Conservation (phyloP, 2,113 vertebrate genomes). For the Corythornis cristatus region DNA sequence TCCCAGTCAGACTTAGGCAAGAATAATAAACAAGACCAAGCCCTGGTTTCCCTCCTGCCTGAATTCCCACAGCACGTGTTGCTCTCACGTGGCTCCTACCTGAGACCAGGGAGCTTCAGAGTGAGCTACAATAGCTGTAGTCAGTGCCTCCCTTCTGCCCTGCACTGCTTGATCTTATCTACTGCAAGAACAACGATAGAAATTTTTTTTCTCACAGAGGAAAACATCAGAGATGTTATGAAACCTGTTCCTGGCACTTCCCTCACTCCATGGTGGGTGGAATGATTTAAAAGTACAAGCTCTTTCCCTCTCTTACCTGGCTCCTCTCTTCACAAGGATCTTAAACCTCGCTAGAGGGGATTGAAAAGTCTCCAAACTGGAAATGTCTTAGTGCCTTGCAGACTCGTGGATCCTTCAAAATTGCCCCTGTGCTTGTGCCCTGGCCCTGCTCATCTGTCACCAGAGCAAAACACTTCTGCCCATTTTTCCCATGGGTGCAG, state of each 20-base stretch:
- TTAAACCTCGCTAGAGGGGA: background rate
- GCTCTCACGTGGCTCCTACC: background rate
- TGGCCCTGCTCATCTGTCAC: background rate
- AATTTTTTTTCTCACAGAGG: background rate
- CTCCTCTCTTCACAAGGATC: background rate
- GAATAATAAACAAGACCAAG: slow-evolving; percentile 39
- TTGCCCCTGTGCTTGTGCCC: background rate
- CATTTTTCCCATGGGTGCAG: fast-evolving
- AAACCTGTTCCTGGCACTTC: background rate
- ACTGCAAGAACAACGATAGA: background rate
- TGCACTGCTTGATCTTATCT: background rate
- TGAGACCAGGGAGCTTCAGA: fast-evolving
- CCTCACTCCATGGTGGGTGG: fast-evolving
- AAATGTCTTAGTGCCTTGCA: background rate
- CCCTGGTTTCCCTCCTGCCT: background rate
- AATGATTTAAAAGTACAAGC: background rate
- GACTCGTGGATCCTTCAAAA: background rate
- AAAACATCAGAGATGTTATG: slow-evolving; percentile 3
- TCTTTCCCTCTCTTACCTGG: background rate
- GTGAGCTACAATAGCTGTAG: background rate
- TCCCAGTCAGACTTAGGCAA: background rate
- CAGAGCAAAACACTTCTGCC: background rate
- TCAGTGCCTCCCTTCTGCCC: background rate
- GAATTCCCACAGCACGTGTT: background rate
- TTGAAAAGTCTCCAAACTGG: background rate